phyloP scores from a whole-genome alignment of 2,797 vertebrate species.

The Rhabdomys pumilio region DNA sequence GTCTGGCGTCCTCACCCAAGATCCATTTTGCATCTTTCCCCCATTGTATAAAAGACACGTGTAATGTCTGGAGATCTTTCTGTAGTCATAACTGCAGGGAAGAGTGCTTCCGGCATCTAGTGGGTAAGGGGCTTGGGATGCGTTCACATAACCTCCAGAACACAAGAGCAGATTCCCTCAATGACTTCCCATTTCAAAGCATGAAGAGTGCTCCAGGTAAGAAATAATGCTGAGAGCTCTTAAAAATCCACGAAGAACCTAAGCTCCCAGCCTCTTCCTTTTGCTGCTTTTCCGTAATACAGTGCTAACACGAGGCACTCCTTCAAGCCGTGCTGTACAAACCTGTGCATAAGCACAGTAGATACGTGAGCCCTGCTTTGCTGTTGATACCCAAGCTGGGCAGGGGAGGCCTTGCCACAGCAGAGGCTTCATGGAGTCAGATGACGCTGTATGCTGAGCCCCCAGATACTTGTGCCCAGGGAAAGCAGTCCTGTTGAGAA shows the following conservation, averaged over 20 bases:
- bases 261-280: background rate
- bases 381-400: background rate
- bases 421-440: background rate
- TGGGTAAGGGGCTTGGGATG: background rate
- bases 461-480: background rate
- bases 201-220: background rate
- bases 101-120: background rate
- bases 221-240: background rate
- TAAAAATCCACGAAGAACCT: background rate
- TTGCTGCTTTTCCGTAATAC: background rate
- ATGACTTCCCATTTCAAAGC: background rate
- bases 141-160: background rate
- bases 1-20: background rate
- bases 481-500: conserved; percentile 39
- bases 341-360: background rate
- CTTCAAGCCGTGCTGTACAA: conserved; percentile 10
- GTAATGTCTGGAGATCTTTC: conserved; percentile 11
- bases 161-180: background rate
- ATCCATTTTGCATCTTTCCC: background rate
- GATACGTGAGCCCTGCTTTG: background rate
- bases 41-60: background rate
- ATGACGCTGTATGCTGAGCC: background rate
- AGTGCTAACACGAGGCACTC: background rate
- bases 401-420: background rate
- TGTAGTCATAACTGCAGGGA: background rate